Evolutionary conservation across 2,113 vertebrate genomes (phyloP).

Genomic region (Dicaeum eximium): DNA sequence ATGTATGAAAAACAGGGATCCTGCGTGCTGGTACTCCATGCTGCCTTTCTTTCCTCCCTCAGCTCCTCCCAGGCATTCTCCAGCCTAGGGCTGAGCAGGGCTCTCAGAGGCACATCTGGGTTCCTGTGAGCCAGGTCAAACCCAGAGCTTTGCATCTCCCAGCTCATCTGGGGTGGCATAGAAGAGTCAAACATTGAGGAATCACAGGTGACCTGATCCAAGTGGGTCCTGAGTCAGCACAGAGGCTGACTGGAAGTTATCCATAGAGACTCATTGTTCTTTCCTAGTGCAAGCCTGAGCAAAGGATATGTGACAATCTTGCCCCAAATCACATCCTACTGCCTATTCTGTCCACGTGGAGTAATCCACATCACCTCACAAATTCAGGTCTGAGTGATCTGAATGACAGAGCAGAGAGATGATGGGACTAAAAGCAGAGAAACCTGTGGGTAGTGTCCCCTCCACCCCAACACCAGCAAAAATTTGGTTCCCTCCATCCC

Average conservation of each 20-base stretch:
- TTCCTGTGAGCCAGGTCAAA: not conserved
- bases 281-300: not conserved
- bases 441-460: not conserved
- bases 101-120: not conserved
- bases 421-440: not conserved
- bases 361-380: not conserved
- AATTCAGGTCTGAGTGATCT: not conserved
- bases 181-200: not conserved
- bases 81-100: not conserved
- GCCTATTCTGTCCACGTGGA: not conserved
- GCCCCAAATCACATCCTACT: not conserved
- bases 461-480: not conserved
- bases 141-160: not conserved
- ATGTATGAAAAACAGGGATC: accelerated
- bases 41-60: not conserved
- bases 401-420: not conserved
- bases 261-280: not conserved
- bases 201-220: not conserved
- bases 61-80: not conserved
- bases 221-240: not conserved
- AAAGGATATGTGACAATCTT: not conserved
- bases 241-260: not conserved
- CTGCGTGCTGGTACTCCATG: not conserved
- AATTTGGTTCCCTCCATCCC: not conserved
- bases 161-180: not conserved